Conservation (phyloP, 2,888 invertebrate genomes). For the Watsonalla binaria region DNA sequence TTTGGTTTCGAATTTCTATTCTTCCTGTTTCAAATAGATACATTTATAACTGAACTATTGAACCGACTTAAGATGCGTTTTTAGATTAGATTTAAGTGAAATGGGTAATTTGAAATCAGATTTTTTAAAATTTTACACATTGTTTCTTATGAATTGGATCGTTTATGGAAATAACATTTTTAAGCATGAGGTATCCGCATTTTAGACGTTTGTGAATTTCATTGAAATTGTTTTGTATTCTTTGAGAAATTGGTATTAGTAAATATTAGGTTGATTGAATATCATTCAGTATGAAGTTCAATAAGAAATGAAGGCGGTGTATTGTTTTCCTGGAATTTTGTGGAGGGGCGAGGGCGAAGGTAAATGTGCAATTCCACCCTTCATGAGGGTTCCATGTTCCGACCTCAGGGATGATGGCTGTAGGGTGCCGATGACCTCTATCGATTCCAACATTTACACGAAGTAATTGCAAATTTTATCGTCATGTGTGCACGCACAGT, state of each 20-base stretch:
- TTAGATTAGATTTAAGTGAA: slow-evolving; percentile 29
- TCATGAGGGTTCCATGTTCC: slow-evolving; percentile 55
- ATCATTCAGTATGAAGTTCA: slow-evolving; percentile 40
- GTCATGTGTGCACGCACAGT: slow-evolving; percentile 16
- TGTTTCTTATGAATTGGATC: background rate
- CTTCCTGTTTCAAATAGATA: slow-evolving; percentile 33
- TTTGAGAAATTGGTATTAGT: too few species aligned
- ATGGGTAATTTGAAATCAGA: slow-evolving; percentile 13
- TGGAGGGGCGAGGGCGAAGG: slow-evolving; percentile 50
- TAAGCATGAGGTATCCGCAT: too few species aligned
- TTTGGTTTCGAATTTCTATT: slow-evolving; percentile 63
- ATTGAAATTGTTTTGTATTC: too few species aligned
- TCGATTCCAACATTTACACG: slow-evolving; percentile 69
- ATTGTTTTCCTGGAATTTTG: slow-evolving; percentile 63
- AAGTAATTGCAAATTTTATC: slow-evolving; percentile 59
- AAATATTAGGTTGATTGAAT: slow-evolving; percentile 23
- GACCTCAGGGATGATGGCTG: slow-evolving; percentile 59
- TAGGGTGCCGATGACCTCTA: slow-evolving; percentile 74
- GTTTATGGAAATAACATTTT: too few species aligned
- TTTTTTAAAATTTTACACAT: background rate
- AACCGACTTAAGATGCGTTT: slow-evolving; percentile 42
- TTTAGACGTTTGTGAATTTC: too few species aligned
- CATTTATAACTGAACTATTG: slow-evolving; percentile 21
- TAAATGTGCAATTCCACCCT: slow-evolving; percentile 63
- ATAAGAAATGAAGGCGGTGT: slow-evolving; percentile 52